A percentile compares a stretch with the other conserved stretches of the same genome.
phyloP scores from a whole-genome alignment of 2,113 vertebrate genomes.

The Myotis lucifugus region DNA sequence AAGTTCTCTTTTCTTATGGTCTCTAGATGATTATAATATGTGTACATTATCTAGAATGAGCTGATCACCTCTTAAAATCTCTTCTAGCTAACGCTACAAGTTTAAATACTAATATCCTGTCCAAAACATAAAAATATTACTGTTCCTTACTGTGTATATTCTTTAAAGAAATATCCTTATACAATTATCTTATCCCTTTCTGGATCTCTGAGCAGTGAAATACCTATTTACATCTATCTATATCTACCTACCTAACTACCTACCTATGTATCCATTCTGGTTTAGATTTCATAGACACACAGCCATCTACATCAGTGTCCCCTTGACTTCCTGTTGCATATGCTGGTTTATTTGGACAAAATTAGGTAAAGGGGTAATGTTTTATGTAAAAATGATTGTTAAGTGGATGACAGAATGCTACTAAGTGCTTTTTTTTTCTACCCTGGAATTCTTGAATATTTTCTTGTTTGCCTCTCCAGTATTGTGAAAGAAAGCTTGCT shows the following conservation, averaged over 20 bases:
- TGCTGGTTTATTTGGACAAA: neutral
- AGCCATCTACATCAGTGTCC: neutral
- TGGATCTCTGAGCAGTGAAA: neutral
- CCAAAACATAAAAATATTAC: neutral
- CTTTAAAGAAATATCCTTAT: neutral
- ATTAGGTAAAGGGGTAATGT: neutral
- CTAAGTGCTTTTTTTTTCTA: neutral
- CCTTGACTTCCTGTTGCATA: neutral
- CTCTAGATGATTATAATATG: neutral
- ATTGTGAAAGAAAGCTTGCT: neutral
- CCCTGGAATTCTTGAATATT: neutral
- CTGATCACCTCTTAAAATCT: neutral
- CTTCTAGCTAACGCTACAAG: neutral
- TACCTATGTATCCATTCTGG: neutral
- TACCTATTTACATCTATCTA: neutral
- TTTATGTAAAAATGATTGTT: conserved; percentile 1
- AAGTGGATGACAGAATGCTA: neutral
- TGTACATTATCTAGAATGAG: neutral
- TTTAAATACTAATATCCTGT: neutral
- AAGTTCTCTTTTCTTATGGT: neutral
- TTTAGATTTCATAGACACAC: neutral
- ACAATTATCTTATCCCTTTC: neutral
- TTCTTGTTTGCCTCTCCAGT: neutral
- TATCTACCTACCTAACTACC: neutral
- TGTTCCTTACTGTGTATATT: neutral